Percentiles rank a stretch among this genome's conserved stretches.
phyloP scores from a whole-genome alignment of 2,888 invertebrate species.

The Latheticus oryzae region DNA sequence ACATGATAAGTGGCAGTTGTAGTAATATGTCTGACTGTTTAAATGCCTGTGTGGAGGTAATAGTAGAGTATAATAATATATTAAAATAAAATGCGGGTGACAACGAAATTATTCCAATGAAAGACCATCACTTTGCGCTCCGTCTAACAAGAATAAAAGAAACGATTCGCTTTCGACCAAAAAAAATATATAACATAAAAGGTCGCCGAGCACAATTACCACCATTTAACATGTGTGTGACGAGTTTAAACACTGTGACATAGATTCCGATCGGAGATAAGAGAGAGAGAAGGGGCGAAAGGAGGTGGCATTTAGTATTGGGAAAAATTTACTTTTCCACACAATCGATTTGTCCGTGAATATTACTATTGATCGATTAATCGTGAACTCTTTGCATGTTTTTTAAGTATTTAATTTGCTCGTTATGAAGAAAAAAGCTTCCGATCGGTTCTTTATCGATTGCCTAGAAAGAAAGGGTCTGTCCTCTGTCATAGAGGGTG shows the following conservation, averaged over 20 bases:
- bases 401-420: too few species aligned
- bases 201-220: slow-evolving; percentile 27
- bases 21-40: slow-evolving; percentile 25
- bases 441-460: too few species aligned
- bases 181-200: slow-evolving; percentile 24
- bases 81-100: slow-evolving; percentile 40
- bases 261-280: slow-evolving; percentile 27
- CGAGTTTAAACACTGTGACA: slow-evolving; percentile 29
- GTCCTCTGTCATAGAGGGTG: slow-evolving; percentile 22
- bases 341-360: too few species aligned
- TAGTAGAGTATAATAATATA: too few species aligned
- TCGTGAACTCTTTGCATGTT: too few species aligned
- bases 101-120: slow-evolving; percentile 39
- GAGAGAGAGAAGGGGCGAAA: not conserved
- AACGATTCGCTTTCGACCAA: slow-evolving; percentile 13
- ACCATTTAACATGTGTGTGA: slow-evolving; percentile 38
- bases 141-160: slow-evolving; percentile 39
- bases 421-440: too few species aligned
- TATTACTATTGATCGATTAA: too few species aligned
- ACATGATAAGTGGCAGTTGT: slow-evolving; percentile 37
- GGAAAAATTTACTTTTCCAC: too few species aligned
- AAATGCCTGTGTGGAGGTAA: slow-evolving; percentile 18
- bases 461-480: too few species aligned
- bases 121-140: slow-evolving; percentile 37
- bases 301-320: not conserved